A percentile compares a stretch with the other conserved stretches of the same genome.
phyloP scores from a whole-genome alignment of 2,113 vertebrate genomes.

The Bambusicola thoracicus region DNA sequence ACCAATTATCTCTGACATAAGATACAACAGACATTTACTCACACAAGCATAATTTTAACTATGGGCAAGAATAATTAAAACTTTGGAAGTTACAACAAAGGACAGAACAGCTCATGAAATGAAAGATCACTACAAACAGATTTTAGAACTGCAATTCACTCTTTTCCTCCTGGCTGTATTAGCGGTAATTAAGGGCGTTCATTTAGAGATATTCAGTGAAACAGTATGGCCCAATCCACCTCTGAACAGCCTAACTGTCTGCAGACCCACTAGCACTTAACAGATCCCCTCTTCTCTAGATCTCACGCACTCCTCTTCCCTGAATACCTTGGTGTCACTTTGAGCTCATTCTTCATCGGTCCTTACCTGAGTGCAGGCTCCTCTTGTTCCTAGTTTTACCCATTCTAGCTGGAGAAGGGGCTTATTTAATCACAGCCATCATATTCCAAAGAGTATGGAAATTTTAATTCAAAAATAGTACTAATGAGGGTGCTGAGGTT shows the following conservation, averaged over 20 bases:
- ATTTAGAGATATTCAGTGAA: neutral
- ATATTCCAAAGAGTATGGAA: neutral
- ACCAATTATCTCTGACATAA: slow-evolving; percentile 61
- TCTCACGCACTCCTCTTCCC: neutral
- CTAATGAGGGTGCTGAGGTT: neutral
- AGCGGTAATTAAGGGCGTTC: neutral
- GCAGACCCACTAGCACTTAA: neutral
- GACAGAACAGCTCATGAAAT: slow-evolving; percentile 21
- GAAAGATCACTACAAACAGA: neutral
- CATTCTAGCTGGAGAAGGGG: neutral
- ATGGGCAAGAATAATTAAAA: slow-evolving; percentile 47
- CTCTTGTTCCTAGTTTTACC: neutral
- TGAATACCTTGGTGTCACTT: neutral
- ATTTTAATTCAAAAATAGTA: neutral
- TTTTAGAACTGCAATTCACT: neutral
- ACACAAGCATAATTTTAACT: slow-evolving; percentile 40
- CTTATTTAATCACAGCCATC: neutral
- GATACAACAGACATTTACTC: slow-evolving; percentile 49
- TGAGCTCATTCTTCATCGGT: neutral
- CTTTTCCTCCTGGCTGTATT: neutral
- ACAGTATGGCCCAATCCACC: neutral
- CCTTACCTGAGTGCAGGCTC: neutral
- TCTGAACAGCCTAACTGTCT: neutral
- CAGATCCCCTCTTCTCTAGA: neutral
- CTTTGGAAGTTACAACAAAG: neutral